These are phyloP conservation scores for Pectinophora gossypiella DNA, from an alignment of 1,140 invertebrate genomes.

Conservation along the genomic window DNA sequence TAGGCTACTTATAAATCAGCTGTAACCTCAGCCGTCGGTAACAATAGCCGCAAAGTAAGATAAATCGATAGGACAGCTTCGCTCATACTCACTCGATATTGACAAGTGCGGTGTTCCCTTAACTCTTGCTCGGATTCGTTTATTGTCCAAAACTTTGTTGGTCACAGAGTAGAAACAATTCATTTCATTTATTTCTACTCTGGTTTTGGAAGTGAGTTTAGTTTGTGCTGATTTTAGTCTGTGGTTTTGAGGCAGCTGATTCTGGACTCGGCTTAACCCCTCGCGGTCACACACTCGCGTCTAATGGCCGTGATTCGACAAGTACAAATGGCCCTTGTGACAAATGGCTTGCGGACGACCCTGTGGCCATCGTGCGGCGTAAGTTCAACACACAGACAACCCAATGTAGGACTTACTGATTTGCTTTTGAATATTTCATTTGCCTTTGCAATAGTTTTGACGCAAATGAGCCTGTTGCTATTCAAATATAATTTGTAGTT, in stretches of 20 bases:
- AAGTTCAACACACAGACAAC: slow-evolving; percentile 53
- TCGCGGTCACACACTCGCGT: slow-evolving; percentile 67
- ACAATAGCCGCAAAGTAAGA: slow-evolving; percentile 68
- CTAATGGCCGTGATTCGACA: slow-evolving; percentile 74
- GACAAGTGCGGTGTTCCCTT: slow-evolving; percentile 53
- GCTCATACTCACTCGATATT: slow-evolving; percentile 57
- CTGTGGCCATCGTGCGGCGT: slow-evolving; percentile 45
- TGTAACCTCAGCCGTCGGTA: slow-evolving; percentile 45
- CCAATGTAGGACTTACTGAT: slow-evolving; percentile 53
- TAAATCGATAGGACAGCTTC: slow-evolving; percentile 60
- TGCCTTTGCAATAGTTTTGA: slow-evolving; percentile 29
- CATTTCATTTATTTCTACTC: too few relatives aligned
- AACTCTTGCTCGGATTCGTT: slow-evolving; percentile 30
- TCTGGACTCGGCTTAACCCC: slow-evolving; percentile 47
- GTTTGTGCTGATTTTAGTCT: slow-evolving; percentile 27
- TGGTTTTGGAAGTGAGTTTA: background rate
- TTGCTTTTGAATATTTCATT: slow-evolving; percentile 41
- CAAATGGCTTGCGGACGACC: slow-evolving; percentile 68
- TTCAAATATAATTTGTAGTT: too few relatives aligned
- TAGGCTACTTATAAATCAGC: slow-evolving; percentile 62
- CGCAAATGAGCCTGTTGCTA: too few relatives aligned
- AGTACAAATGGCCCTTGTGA: slow-evolving; percentile 71
- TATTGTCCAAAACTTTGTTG: slow-evolving; percentile 14
- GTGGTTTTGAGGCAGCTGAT: slow-evolving; percentile 22
- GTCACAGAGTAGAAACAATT: slow-evolving; percentile 20